phyloP scores from a whole-genome alignment of 2,888 invertebrate genomes.

The Anodontia alba region DNA sequence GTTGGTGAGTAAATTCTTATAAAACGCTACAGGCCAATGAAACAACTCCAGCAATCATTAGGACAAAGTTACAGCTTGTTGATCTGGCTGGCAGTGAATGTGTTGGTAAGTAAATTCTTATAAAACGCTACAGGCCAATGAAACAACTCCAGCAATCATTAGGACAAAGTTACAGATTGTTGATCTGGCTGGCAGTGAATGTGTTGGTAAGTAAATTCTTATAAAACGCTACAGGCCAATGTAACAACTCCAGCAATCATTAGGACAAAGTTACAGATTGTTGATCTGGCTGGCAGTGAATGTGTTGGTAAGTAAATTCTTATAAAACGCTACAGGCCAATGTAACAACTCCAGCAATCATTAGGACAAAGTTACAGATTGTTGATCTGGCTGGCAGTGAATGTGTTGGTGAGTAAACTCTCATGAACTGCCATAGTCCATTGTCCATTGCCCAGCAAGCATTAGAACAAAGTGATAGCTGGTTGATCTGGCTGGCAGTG shows the following conservation, averaged over 20 bases:
- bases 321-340: constrained; percentile 37
- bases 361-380: constrained; percentile 79
- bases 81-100: constrained; percentile 83
- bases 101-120: constrained; percentile 78
- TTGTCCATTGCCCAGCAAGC: constrained; percentile 52
- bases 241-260: constrained; percentile 62
- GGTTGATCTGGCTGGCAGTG: constrained; percentile 82
- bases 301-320: constrained; percentile 79
- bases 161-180: constrained; percentile 80
- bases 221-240: constrained; percentile 35
- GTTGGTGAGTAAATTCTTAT: constrained; percentile 77
- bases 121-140: constrained; percentile 34
- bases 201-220: constrained; percentile 79
- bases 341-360: constrained; percentile 57
- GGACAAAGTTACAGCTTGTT: constrained; percentile 80
- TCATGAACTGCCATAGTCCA: no score
- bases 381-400: constrained; percentile 82
- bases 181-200: constrained; percentile 82
- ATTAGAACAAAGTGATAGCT: constrained; percentile 80
- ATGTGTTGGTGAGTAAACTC: constrained; percentile 79
- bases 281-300: constrained; percentile 82
- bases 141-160: constrained; percentile 62
- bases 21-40: constrained; percentile 31
- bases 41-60: constrained; percentile 64
- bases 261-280: constrained; percentile 79